These are phyloP conservation scores for Eilema griseolum DNA, from an alignment of 2,888 invertebrate genomes.

Conservation along the genomic window DNA sequence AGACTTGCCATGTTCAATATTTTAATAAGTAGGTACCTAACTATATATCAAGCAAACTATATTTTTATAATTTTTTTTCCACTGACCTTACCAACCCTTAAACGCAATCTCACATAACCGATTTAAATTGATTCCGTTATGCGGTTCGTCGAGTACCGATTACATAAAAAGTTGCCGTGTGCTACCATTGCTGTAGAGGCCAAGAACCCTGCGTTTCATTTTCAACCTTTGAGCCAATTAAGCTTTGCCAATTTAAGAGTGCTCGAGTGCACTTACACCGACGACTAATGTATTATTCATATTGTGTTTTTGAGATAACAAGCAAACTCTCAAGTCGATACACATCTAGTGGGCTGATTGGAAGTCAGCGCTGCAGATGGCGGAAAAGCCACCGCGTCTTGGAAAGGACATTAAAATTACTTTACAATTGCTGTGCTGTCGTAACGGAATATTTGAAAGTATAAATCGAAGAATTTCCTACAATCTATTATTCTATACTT, in stretches of 20 bases:
- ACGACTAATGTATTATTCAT: slow-evolving; percentile 86
- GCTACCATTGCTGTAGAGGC: slow-evolving; percentile 46
- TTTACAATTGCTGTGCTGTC: slow-evolving; percentile 42
- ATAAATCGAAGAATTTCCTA: slow-evolving; percentile 22
- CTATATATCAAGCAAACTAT: neutral
- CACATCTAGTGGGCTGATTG: slow-evolving; percentile 84
- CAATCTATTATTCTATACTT: neutral
- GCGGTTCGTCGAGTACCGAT: slow-evolving; percentile 64
- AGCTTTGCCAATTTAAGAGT: slow-evolving; percentile 84
- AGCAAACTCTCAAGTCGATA: slow-evolving; percentile 83
- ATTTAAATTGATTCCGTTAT: slow-evolving; percentile 67
- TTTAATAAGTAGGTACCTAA: neutral
- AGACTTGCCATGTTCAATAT: neutral
- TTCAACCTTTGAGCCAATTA: slow-evolving; percentile 85
- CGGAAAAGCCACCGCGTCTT: slow-evolving; percentile 61
- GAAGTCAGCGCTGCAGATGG: slow-evolving; percentile 67
- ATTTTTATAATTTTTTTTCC: slow-evolving; percentile 45
- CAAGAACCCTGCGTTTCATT: slow-evolving; percentile 72
- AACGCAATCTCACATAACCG: slow-evolving; percentile 63
- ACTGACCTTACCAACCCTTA: slow-evolving; percentile 60
- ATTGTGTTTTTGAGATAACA: slow-evolving; percentile 87
- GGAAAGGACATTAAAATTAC: slow-evolving; percentile 74
- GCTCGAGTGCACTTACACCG: slow-evolving; percentile 72
- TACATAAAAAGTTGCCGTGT: slow-evolving; percentile 69
- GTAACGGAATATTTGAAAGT: slow-evolving; percentile 28